Percentiles rank a stretch among this genome's conserved stretches.
These are phyloP conservation scores for Orchestes rusci DNA, from an alignment of 2,888 invertebrate species.

Conservation along the genomic window DNA sequence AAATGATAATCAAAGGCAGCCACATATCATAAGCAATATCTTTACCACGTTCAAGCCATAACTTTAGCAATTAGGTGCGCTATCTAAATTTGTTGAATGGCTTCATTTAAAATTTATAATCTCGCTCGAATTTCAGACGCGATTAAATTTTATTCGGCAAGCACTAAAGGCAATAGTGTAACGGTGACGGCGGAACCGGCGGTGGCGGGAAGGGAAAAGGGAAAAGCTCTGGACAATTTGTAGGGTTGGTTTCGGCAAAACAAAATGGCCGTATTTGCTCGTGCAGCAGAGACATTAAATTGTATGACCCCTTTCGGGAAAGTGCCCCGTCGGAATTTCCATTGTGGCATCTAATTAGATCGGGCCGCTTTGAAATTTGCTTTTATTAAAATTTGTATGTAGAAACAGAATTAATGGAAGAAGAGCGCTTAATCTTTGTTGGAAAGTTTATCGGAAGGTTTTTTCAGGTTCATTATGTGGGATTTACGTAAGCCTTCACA, in stretches of 20 bases:
- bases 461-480: slow-evolving; percentile 2
- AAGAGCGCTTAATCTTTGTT: slow-evolving; percentile 10
- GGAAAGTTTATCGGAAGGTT: slow-evolving; percentile 5
- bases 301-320: slow-evolving; percentile 22
- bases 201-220: slow-evolving; percentile 8
- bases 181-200: no score
- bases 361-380: slow-evolving; percentile 19
- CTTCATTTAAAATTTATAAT: slow-evolving; percentile 8
- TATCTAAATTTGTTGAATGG: slow-evolving; percentile 6
- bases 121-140: slow-evolving; percentile 4
- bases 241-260: slow-evolving; percentile 16
- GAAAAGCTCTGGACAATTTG: slow-evolving; percentile 19
- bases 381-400: slow-evolving; percentile 20
- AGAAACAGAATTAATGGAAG: slow-evolving; percentile 15
- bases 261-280: slow-evolving; percentile 22
- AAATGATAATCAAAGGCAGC: no score
- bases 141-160: slow-evolving; percentile 15
- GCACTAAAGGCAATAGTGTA: slow-evolving; percentile 17
- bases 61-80: no score
- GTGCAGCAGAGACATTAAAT: slow-evolving; percentile 17
- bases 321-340: slow-evolving; percentile 21
- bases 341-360: slow-evolving; percentile 23
- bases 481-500: background rate
- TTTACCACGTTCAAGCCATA: no score
- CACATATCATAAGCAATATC: no score